Base-by-base conservation (phyloP, 2,888 invertebrate species). In the Drosophila rubida region DNA sequence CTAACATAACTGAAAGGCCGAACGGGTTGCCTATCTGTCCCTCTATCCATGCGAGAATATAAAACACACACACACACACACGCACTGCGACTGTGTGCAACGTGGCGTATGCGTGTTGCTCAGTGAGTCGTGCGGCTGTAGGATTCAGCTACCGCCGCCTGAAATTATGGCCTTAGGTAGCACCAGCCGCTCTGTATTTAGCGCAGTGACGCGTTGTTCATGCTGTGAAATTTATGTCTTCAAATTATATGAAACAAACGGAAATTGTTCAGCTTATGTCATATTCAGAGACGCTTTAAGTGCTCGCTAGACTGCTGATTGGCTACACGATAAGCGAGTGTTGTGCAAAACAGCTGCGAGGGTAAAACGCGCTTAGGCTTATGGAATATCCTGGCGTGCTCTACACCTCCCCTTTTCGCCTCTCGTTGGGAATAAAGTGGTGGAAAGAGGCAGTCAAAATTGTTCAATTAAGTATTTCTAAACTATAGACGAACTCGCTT, bases 61-160 rank as follows among this genome's bases (percentile, higher is more conserved):
- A 39, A 51, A 51, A 39, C 11, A 51, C 23, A 25, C 25, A 49
- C 8, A 22, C n/a, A 0, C 19, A 2, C 23, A 4, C 2, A 22
- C 35, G 11, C 2, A 25, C 7, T 0, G 16, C 51, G 46, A 8
- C 25, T 27, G 61, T 42, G 49, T 63, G 64, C 60, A 74, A 71
- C 81, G 66, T 50, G 68, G 74, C 81, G 85, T 69, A 87, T 84
- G 78, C 85, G 85, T 80, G 71, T 41, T 84, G 51, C 66, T 71
- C 51, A 14, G n/a, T n/a, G n/a, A n/a, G 44, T 19, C 35, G 49
- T 25, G 51, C 13, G 19, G 64, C 70, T 62, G 46, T 70, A 81
- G 81, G 77, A 83, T 71, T 63, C 19, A 66, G 45, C 42, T 27
- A 51, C 50, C 27, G 44, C 42, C 25, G 37, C 42, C 27, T 22